Conservation (phyloP, 2,888 invertebrate genomes). For the Epicampocera succincta region DNA sequence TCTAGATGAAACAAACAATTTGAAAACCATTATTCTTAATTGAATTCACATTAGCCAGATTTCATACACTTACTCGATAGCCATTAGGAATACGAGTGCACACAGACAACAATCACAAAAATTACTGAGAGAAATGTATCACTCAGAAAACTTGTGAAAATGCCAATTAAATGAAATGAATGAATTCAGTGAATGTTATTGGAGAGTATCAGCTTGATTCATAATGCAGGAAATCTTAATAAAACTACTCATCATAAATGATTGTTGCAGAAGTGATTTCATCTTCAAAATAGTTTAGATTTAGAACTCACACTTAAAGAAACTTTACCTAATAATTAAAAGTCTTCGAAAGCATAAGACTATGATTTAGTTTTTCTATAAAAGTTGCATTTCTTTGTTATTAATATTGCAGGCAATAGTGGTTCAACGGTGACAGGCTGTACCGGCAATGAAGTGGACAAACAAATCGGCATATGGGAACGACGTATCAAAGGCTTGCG, state of each 20-base stretch:
- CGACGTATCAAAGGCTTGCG: conserved; percentile 83
- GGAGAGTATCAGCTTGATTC: too few species aligned
- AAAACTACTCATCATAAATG: too few species aligned
- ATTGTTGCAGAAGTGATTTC: too few species aligned
- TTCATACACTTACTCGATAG: conserved; percentile 3
- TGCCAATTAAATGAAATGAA: conserved; percentile 37
- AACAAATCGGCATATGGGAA: conserved; percentile 94
- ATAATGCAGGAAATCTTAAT: too few species aligned
- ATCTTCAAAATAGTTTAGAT: too few species aligned
- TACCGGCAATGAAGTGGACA: conserved; percentile 89
- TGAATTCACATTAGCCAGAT: conserved; percentile 51
- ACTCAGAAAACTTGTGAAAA: conserved; percentile 11
- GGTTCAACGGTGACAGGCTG: conserved; percentile 85
- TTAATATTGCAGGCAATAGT: conserved; percentile 77
- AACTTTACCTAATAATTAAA: too few species aligned
- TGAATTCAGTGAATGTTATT: too few species aligned
- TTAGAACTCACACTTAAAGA: too few species aligned
- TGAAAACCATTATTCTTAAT: conserved; percentile 64
- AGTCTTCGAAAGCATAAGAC: too few species aligned
- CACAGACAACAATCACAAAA: conserved; percentile 1
- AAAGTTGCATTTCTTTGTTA: too few species aligned
- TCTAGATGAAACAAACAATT: conserved; percentile 45
- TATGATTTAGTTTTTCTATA: too few species aligned
- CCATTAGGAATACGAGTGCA: conserved; percentile 6
- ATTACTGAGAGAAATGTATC: not conserved